phyloP scores from a whole-genome alignment of 2,797 vertebrate genomes.

The Silurus aristotelis region DNA sequence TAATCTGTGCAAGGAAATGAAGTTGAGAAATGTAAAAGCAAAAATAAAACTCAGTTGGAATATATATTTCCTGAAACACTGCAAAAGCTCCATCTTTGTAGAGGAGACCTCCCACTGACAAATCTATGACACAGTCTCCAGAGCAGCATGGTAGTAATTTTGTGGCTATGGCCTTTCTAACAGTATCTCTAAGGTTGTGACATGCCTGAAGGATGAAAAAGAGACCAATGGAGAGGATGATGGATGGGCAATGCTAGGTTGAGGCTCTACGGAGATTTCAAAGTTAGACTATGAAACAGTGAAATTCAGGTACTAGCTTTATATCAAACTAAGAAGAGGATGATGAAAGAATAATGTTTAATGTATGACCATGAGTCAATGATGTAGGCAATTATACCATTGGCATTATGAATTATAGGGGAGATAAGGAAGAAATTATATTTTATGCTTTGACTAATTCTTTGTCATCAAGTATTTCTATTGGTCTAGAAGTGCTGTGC shows the following conservation, averaged over 20 bases:
- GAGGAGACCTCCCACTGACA: background rate
- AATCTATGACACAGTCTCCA: background rate
- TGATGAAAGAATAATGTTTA: background rate
- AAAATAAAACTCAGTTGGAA: background rate
- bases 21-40: background rate
- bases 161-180: constrained; percentile 10
- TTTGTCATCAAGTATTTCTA: background rate
- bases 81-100: background rate
- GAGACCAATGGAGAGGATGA: constrained; percentile 2
- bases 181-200: background rate
- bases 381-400: background rate
- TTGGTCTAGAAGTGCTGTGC: background rate
- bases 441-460: background rate
- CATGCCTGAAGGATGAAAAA: constrained; percentile 14
- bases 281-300: background rate
- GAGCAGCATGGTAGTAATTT: background rate
- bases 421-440: background rate
- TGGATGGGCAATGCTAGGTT: background rate
- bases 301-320: background rate
- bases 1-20: background rate
- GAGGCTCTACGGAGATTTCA: background rate
- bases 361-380: background rate
- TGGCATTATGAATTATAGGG: background rate
- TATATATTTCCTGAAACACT: background rate
- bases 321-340: background rate